Conservation (phyloP, 2,888 invertebrate genomes). For the Noctuana brunneofusca region DNA sequence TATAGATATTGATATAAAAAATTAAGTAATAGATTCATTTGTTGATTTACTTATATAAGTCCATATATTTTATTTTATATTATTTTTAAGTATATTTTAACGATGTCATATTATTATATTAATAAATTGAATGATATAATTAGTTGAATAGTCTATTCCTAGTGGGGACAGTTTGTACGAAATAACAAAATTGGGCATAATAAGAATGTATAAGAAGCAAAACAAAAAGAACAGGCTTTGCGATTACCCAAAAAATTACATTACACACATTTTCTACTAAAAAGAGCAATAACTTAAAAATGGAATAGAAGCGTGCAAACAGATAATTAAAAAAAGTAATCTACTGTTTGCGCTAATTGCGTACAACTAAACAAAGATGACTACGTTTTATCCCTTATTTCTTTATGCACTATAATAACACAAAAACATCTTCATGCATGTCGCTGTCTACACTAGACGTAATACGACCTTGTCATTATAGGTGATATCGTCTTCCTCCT, state of each 20-base stretch:
- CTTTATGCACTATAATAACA: slow-evolving; percentile 22
- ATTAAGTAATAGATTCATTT: no score
- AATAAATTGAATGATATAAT: no score
- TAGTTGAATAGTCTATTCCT: no score
- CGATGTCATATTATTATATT: no score
- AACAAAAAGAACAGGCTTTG: background rate
- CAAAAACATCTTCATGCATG: slow-evolving; percentile 28
- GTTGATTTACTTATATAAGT: no score
- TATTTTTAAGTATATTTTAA: no score
- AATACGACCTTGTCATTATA: slow-evolving; percentile 52
- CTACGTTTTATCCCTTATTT: slow-evolving; percentile 11
- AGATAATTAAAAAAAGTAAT: slow-evolving; percentile 4
- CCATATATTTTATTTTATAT: no score
- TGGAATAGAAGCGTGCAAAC: slow-evolving; percentile 33
- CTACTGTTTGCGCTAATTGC: slow-evolving; percentile 27
- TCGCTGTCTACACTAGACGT: slow-evolving; percentile 46
- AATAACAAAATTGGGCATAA: background rate
- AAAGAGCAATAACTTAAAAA: slow-evolving; percentile 17
- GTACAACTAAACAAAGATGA: slow-evolving; percentile 21
- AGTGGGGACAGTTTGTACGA: background rate
- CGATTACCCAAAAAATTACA: background rate
- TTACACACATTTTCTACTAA: slow-evolving; percentile 10
- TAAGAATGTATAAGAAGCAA: slow-evolving; percentile 15
- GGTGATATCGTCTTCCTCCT: slow-evolving; percentile 48
- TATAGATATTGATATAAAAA: no score